A percentile compares a stretch with the other conserved stretches of the same genome.
phyloP scores from a whole-genome alignment of 2,797 vertebrate genomes.

The Megalops cyprinoides region DNA sequence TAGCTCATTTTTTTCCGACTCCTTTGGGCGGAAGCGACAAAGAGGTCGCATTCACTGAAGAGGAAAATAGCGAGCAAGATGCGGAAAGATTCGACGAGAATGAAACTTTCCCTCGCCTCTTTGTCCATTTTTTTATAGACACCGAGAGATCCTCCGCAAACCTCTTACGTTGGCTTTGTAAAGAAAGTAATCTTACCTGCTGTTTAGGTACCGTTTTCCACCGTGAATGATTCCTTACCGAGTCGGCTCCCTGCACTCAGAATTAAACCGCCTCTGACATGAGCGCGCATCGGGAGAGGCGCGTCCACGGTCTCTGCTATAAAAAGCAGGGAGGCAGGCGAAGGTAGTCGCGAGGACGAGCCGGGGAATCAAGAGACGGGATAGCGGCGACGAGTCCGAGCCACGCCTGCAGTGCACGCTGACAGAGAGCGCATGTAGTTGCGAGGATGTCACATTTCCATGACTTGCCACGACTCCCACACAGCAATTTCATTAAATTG shows the following conservation, averaged over 20 bases:
- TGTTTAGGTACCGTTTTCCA: slow-evolving; percentile 6
- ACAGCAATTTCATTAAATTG: too few species aligned
- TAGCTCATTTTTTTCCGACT: slow-evolving; percentile 40
- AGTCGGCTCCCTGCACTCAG: neutral
- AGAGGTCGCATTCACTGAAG: slow-evolving; percentile 3
- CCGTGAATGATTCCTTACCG: neutral
- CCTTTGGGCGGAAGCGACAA: slow-evolving; percentile 27
- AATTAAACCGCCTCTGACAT: slow-evolving; percentile 21
- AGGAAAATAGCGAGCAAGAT: slow-evolving; percentile 8
- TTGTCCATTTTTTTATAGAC: neutral
- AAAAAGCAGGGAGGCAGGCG: too few species aligned
- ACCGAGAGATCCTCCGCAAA: neutral
- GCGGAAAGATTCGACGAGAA: neutral
- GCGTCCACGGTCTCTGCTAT: too few species aligned
- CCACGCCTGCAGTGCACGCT: too few species aligned
- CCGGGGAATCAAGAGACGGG: too few species aligned
- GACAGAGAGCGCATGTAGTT: slow-evolving; percentile 30
- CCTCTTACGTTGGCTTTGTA: neutral
- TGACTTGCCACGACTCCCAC: too few species aligned
- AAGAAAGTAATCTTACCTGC: slow-evolving; percentile 8
- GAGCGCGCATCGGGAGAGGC: slow-evolving; percentile 31
- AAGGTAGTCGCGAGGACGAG: neutral
- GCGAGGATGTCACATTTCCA: slow-evolving; percentile 59
- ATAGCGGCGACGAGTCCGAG: too few species aligned
- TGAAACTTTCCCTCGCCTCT: neutral